These are phyloP conservation scores for Clivina fossor DNA, from an alignment of 2,888 invertebrate genomes.

Conservation along the genomic window DNA sequence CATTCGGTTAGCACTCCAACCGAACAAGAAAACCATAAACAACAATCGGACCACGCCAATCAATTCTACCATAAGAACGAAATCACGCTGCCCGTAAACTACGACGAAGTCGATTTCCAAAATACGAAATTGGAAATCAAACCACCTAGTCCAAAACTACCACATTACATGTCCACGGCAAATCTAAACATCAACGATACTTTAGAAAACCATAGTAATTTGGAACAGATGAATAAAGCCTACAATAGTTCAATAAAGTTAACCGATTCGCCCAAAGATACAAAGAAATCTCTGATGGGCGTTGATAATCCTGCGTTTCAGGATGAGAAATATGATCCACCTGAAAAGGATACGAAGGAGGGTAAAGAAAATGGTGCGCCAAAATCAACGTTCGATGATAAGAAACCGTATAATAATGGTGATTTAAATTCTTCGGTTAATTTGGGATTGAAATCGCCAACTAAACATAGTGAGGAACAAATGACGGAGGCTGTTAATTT, in stretches of 20 bases:
- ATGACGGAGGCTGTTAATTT: conserved; percentile 73
- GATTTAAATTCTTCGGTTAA: conserved; percentile 46
- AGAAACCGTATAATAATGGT: conserved; percentile 48
- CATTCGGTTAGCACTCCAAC: conserved; percentile 37
- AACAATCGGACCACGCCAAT: conserved; percentile 34
- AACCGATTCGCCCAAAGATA: conserved; percentile 43
- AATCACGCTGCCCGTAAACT: conserved; percentile 51
- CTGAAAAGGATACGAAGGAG: conserved; percentile 12
- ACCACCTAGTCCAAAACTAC: conserved; percentile 44
- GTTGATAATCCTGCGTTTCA: conserved; percentile 55
- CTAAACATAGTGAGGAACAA: conserved; percentile 41
- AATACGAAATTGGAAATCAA: conserved; percentile 41
- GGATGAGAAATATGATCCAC: conserved; percentile 45
- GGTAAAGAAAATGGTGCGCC: conserved; percentile 40
- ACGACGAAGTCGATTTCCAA: conserved; percentile 46
- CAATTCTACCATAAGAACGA: conserved; percentile 53
- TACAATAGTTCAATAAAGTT: conserved; percentile 52
- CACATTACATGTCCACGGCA: conserved; percentile 51
- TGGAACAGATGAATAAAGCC: conserved; percentile 51
- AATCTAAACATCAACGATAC: conserved; percentile 51
- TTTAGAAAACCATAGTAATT: conserved; percentile 48
- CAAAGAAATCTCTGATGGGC: conserved; percentile 47
- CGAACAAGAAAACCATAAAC: conserved; percentile 31
- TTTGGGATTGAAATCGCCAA: conserved; percentile 45
- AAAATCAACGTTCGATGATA: conserved; percentile 49